Percentiles rank a stretch among this genome's conserved stretches.
Conservation (phyloP, 53 echinoderm and acorn worm species). For the Paracentrotus lividus region DNA sequence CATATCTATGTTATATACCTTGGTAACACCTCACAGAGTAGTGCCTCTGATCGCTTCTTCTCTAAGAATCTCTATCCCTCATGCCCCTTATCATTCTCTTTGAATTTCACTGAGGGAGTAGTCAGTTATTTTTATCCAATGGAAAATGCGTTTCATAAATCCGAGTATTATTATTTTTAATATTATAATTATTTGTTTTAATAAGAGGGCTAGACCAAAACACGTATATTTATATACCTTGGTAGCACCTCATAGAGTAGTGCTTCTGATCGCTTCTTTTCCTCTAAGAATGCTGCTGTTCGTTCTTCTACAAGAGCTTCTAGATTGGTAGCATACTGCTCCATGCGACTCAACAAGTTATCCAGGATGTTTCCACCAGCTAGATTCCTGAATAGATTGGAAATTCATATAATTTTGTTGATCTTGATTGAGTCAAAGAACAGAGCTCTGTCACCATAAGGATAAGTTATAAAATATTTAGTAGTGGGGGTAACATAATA, state of each 20-base stretch:
- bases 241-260: constrained; percentile 89
- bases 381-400: neutral
- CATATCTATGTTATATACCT: constrained; percentile 74
- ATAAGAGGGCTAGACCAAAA: too few species aligned
- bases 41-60: constrained; percentile 85
- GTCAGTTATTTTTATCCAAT: too few species aligned
- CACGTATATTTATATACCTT: constrained; percentile 71
- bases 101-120: too few species aligned
- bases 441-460: too few species aligned
- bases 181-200: too few species aligned
- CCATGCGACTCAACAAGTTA: constrained; percentile 90
- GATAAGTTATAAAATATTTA: too few species aligned
- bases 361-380: constrained; percentile 77
- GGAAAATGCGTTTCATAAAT: too few species aligned
- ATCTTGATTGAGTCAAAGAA: neutral
- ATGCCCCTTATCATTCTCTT: too few species aligned
- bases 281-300: constrained; percentile 91
- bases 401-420: neutral
- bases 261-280: constrained; percentile 87
- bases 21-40: constrained; percentile 87
- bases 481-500: too few species aligned
- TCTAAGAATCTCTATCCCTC: too few species aligned
- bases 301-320: constrained; percentile 86
- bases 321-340: constrained; percentile 92
- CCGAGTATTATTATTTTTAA: too few species aligned